These are phyloP conservation scores for Thysanoteuthis rhombus DNA, from an alignment of 2,888 invertebrate genomes.

Conservation along the genomic window DNA sequence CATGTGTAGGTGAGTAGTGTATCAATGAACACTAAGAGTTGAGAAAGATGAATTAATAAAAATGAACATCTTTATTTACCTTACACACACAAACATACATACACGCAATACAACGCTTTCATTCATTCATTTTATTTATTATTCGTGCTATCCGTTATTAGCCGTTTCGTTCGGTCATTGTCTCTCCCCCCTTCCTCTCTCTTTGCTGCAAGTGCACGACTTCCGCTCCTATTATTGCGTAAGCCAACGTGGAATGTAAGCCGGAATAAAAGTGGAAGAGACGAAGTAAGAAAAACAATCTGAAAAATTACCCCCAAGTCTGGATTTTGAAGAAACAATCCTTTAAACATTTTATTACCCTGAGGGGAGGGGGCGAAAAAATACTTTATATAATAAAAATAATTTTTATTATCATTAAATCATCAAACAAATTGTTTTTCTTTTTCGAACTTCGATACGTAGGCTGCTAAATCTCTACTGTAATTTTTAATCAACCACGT, in stretches of 20 bases:
- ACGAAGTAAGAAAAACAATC: background rate
- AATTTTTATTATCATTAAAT: too few relatives aligned
- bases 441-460: too few relatives aligned
- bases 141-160: background rate
- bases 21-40: background rate
- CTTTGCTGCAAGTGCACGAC: background rate
- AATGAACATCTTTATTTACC: background rate
- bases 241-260: background rate
- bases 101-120: too few relatives aligned
- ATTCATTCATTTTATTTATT: background rate
- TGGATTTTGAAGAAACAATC: too few relatives aligned
- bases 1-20: slow-evolving; percentile 65
- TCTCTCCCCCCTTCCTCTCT: background rate
- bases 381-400: too few relatives aligned
- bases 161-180: background rate
- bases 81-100: too few relatives aligned
- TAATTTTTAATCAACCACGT: too few relatives aligned
- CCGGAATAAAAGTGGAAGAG: background rate
- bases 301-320: background rate
- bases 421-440: too few relatives aligned
- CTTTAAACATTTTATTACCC: too few relatives aligned
- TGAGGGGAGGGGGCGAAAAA: too few relatives aligned
- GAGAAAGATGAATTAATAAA: background rate
- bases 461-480: too few relatives aligned
- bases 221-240: background rate